These are phyloP conservation scores for Apodemia mormo DNA, from an alignment of 2,888 invertebrate genomes.

Conservation along the genomic window DNA sequence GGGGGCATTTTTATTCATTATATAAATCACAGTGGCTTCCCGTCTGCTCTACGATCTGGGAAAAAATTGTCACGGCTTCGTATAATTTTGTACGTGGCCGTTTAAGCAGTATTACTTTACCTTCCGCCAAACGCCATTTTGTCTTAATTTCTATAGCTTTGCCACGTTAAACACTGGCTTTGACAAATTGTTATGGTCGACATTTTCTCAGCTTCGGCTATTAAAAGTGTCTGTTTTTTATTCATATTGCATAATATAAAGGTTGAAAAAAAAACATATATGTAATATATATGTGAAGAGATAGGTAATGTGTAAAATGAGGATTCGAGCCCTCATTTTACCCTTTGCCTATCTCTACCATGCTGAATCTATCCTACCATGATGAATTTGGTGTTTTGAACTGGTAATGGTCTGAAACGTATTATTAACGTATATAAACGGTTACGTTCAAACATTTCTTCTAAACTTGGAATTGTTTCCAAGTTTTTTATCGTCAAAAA, in stretches of 20 bases:
- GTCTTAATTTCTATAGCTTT: constrained; percentile 73
- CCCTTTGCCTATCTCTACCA: too few relatives aligned
- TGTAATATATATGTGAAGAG: neutral
- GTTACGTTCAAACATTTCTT: too few relatives aligned
- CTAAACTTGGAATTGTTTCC: too few relatives aligned
- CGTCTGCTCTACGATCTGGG: constrained; percentile 58
- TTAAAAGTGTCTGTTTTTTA: neutral
- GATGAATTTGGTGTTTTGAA: too few relatives aligned
- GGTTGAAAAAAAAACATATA: neutral
- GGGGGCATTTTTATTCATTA: constrained; percentile 79
- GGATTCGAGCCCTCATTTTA: too few relatives aligned
- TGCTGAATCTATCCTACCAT: too few relatives aligned
- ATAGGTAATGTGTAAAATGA: too few relatives aligned
- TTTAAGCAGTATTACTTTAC: constrained; percentile 63
- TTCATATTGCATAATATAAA: neutral
- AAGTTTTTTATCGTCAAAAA: too few relatives aligned
- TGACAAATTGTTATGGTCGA: constrained; percentile 42
- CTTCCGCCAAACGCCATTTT: constrained; percentile 64
- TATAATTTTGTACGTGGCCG: constrained; percentile 79
- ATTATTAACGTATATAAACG: too few relatives aligned
- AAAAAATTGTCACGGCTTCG: constrained; percentile 77
- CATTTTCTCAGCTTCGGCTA: constrained; percentile 11
- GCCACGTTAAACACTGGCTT: constrained; percentile 45
- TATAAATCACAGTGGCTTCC: constrained; percentile 73
- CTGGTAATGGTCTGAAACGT: too few relatives aligned